Evolutionary conservation across 1,140 invertebrate species (phyloP).

Genomic region (Linepithema humile): DNA sequence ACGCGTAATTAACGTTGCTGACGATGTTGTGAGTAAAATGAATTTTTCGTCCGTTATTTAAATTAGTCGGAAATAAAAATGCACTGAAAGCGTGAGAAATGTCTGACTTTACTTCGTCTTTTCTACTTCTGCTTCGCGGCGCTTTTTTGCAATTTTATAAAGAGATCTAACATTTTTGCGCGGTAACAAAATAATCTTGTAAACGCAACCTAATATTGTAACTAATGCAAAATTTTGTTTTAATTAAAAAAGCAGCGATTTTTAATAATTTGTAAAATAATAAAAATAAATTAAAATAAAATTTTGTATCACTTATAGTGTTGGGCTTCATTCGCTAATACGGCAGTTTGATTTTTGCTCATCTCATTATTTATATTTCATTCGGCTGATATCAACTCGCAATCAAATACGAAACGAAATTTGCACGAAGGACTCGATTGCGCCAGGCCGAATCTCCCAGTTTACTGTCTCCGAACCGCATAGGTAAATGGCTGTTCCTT

Average conservation of each 20-base stretch:
- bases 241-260: no score
- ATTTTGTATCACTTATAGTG: no score
- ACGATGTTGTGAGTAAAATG: no score
- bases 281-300: no score
- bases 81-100: no score
- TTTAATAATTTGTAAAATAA: no score
- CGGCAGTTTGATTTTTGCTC: neutral
- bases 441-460: conserved; percentile 25
- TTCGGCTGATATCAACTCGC: neutral
- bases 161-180: neutral
- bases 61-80: neutral
- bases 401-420: neutral
- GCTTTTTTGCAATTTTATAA: neutral
- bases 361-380: neutral
- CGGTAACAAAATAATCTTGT: neutral
- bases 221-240: neutral
- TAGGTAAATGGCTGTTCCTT: conserved; percentile 67
- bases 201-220: neutral
- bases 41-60: no score
- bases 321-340: no score
- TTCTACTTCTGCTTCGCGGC: neutral
- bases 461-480: conserved; percentile 61
- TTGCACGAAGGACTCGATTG: neutral
- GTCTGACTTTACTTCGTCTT: neutral
- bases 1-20: neutral